These are phyloP conservation scores for Cyrtorhinus lividipennis DNA, from an alignment of 1,140 invertebrate species.

Conservation along the genomic window DNA sequence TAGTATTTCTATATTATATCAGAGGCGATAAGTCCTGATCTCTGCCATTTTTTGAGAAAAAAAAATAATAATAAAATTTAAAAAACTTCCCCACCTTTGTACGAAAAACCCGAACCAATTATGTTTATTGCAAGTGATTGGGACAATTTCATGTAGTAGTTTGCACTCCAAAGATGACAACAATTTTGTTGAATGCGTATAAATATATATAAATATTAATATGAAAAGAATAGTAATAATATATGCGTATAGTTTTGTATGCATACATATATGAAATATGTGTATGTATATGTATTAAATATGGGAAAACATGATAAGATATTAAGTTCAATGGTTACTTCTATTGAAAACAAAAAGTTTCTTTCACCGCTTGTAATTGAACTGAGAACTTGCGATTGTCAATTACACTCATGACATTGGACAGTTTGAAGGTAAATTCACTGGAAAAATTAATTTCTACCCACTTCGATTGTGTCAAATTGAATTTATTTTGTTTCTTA, in stretches of 20 bases:
- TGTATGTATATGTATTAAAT: neutral
- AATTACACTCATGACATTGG: slow-evolving; percentile 17
- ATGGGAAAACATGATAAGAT: neutral
- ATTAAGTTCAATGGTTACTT: slow-evolving; percentile 17
- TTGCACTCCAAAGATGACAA: slow-evolving; percentile 17
- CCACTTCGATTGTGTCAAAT: too few relatives aligned
- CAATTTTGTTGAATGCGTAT: slow-evolving; percentile 15
- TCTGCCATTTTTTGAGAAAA: too few relatives aligned
- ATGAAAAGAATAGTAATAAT: slow-evolving; percentile 2
- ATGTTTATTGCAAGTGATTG: slow-evolving; percentile 9
- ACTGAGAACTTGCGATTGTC: slow-evolving; percentile 21
- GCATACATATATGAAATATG: slow-evolving; percentile 6
- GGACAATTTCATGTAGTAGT: slow-evolving; percentile 14
- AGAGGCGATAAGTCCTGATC: neutral
- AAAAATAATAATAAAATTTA: too few relatives aligned
- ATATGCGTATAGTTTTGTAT: slow-evolving; percentile 14
- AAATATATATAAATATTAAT: slow-evolving; percentile 15
- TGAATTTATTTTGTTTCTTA: too few relatives aligned
- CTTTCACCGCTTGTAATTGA: slow-evolving; percentile 19
- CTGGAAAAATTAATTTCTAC: too few relatives aligned
- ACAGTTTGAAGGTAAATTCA: too few relatives aligned
- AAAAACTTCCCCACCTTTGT: slow-evolving; percentile 1
- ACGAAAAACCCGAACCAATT: slow-evolving; percentile 7
- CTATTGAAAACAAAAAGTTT: slow-evolving; percentile 10
- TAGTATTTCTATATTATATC: neutral